These are phyloP conservation scores for Coelinius sp. DNA, from an alignment of 2,888 invertebrate species.

Conservation along the genomic window DNA sequence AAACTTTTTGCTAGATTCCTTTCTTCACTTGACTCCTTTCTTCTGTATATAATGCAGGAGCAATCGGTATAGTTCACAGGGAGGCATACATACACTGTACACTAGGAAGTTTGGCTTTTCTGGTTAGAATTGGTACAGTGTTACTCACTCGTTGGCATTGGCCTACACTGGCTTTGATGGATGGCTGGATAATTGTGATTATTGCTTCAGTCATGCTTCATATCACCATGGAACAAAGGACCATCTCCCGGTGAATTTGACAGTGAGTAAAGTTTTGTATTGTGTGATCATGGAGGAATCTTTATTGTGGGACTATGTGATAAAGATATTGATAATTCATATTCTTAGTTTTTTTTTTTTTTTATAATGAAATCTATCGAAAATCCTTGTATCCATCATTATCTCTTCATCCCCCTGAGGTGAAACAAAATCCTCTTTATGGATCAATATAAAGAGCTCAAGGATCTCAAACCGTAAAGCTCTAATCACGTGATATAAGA, in stretches of 20 bases:
- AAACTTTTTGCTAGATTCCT: not conserved
- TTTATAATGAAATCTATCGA: not conserved
- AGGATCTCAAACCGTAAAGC: not conserved
- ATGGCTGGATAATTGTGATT: slow-evolving; percentile 49
- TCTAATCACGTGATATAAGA: not conserved
- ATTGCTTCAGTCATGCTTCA: slow-evolving; percentile 45
- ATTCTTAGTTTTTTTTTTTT: not conserved
- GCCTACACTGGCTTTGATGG: slow-evolving; percentile 42
- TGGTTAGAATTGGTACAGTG: not conserved
- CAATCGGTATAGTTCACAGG: not conserved
- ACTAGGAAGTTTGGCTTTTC: slow-evolving; percentile 37
- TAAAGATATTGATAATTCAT: not conserved
- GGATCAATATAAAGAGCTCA: not conserved
- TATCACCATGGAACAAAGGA: slow-evolving; percentile 37
- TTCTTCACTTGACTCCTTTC: slow-evolving; percentile 16
- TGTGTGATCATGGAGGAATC: not conserved
- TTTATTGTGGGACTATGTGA: not conserved
- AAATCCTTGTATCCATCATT: not conserved
- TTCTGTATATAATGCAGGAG: not conserved
- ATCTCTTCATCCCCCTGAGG: not conserved
- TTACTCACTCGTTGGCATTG: not conserved
- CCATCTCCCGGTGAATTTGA: not conserved
- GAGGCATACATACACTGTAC: slow-evolving; percentile 12
- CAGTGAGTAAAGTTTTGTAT: not conserved
- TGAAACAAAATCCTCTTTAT: not conserved